A percentile compares a stretch with the other conserved stretches of the same genome.
Conservation (phyloP, 2,888 invertebrate species). For the Elmis aenea region DNA sequence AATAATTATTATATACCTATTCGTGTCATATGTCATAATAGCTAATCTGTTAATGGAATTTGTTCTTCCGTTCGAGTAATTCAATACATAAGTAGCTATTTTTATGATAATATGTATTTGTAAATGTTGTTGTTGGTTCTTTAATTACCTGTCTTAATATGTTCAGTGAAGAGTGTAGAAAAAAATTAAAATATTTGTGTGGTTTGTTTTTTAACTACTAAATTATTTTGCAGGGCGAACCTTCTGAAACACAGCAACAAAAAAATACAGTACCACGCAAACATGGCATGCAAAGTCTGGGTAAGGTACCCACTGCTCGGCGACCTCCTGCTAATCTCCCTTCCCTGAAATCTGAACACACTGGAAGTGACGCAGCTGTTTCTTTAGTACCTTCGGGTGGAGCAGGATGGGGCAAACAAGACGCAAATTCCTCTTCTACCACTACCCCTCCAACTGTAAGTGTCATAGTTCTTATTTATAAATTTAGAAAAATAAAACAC, state of each 20-base stretch:
- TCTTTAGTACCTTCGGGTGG: conserved; percentile 75
- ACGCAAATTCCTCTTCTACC: conserved; percentile 50
- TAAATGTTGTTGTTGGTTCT: no score
- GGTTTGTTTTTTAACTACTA: no score
- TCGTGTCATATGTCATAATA: no score
- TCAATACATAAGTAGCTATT: no score
- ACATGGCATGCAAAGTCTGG: conserved; percentile 99
- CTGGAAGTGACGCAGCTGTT: conserved; percentile 71
- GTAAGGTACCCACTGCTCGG: conserved; percentile 97
- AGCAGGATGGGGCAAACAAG: conserved; percentile 67
- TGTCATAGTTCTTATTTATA: conserved; percentile 10
- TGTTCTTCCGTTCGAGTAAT: no score
- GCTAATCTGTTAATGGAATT: no score
- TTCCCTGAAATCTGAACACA: conserved; percentile 95
- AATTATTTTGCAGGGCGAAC: conserved; percentile 74
- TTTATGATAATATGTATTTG: no score
- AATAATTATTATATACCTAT: no score
- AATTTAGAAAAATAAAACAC: neutral
- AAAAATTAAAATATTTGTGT: no score
- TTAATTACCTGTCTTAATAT: no score
- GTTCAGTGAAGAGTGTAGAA: no score
- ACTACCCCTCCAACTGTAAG: conserved; percentile 36
- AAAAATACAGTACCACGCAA: conserved; percentile 89
- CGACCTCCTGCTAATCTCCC: conserved; percentile 98
- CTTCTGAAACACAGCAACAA: conserved; percentile 80